Evolutionary conservation across 2,888 invertebrate genomes (phyloP).

Genomic region (Shargacucullia verbasci): DNA sequence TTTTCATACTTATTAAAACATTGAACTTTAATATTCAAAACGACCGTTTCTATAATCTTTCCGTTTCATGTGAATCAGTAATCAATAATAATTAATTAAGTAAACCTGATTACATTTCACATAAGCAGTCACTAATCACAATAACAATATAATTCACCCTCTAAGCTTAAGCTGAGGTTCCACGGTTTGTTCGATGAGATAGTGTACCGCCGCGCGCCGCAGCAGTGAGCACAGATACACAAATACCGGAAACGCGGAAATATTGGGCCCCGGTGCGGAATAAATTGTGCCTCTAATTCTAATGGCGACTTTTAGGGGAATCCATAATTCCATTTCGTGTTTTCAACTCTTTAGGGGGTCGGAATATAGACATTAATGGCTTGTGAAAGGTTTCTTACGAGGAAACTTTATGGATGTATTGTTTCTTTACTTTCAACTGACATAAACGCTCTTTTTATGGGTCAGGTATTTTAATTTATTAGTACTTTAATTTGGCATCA

Average conservation of each 20-base stretch:
- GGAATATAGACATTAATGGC: slow-evolving; percentile 83
- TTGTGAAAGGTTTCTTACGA: slow-evolving; percentile 83
- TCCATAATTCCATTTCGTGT: slow-evolving; percentile 86
- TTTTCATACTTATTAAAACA: too few relatives aligned
- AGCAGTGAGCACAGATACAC: slow-evolving; percentile 34
- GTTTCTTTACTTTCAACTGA: slow-evolving; percentile 64
- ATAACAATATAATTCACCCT: slow-evolving; percentile 35
- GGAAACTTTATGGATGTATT: slow-evolving; percentile 73
- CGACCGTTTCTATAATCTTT: not conserved
- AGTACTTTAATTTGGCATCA: slow-evolving; percentile 9
- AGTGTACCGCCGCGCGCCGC: slow-evolving; percentile 31
- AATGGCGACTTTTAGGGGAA: slow-evolving; percentile 86
- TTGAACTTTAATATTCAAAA: too few relatives aligned
- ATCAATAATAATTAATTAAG: not conserved
- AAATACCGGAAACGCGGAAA: slow-evolving; percentile 62
- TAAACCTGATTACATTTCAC: slow-evolving; percentile 3
- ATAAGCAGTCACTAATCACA: slow-evolving; percentile 25
- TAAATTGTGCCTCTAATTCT: slow-evolving; percentile 84
- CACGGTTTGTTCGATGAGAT: slow-evolving; percentile 26
- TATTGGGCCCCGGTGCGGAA: slow-evolving; percentile 73
- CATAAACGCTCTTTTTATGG: slow-evolving; percentile 47
- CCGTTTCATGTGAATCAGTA: not conserved
- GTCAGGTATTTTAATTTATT: slow-evolving; percentile 43
- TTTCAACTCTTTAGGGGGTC: slow-evolving; percentile 86
- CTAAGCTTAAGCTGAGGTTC: slow-evolving; percentile 19